Evolutionary conservation across 2,113 vertebrate genomes (phyloP).

Genomic region (Ahaetulla prasina): DNA sequence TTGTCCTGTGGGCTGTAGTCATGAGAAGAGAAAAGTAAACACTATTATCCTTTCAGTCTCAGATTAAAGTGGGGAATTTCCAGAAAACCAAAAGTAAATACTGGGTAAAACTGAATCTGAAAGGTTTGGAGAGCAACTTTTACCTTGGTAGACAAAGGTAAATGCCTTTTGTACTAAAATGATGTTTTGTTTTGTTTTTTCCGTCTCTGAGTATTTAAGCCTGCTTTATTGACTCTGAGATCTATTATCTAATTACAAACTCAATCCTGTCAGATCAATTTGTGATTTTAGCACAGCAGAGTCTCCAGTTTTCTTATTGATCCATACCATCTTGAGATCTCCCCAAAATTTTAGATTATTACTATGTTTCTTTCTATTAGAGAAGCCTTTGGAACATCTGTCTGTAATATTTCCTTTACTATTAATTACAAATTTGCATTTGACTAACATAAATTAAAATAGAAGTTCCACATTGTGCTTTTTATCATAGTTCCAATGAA

Average conservation of each 20-base stretch:
- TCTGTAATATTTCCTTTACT: neutral
- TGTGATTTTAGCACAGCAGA: neutral
- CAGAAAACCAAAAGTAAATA: neutral
- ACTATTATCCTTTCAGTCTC: neutral
- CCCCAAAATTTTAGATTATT: neutral
- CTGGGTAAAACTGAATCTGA: neutral
- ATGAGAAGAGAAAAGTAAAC: neutral
- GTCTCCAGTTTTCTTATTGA: neutral
- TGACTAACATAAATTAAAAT: neutral
- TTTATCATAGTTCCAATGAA: too few species aligned
- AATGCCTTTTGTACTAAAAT: neutral
- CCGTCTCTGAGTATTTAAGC: neutral
- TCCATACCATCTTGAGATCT: neutral
- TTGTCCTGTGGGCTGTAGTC: neutral
- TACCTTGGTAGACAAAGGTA: neutral
- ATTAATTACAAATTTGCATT: neutral
- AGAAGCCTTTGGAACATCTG: neutral
- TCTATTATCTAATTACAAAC: neutral
- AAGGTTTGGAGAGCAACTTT: neutral
- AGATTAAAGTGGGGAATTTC: neutral
- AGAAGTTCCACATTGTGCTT: too few species aligned
- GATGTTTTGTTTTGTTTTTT: neutral
- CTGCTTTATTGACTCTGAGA: neutral
- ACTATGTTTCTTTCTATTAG: neutral
- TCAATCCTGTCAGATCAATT: neutral